A percentile compares a stretch with the other conserved stretches of the same genome.
Conservation (phyloP, 2,888 invertebrate species). For the Dorcus hopei region DNA sequence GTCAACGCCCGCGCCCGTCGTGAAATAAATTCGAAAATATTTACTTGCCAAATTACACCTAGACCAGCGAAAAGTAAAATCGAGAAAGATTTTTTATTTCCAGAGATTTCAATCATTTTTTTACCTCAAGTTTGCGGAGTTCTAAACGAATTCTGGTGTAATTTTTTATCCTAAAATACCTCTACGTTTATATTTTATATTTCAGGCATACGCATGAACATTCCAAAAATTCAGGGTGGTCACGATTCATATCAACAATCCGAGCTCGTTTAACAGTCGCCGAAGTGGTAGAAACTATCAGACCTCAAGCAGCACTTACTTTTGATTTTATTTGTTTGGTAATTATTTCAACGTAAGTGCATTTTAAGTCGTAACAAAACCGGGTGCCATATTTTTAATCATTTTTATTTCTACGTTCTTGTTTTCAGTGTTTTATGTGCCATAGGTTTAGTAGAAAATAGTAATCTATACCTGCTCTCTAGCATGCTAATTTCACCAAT, state of each 20-base stretch:
- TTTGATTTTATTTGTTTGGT: conserved; percentile 74
- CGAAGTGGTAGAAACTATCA: conserved; percentile 68
- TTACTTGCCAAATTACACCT: too few relatives aligned
- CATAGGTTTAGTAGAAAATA: conserved; percentile 71
- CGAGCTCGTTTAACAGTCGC: conserved; percentile 66
- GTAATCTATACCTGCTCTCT: conserved; percentile 70
- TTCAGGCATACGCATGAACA: conserved; percentile 25
- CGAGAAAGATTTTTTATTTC: too few relatives aligned
- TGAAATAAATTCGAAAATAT: too few relatives aligned
- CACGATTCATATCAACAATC: conserved; percentile 63
- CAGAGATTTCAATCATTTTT: too few relatives aligned
- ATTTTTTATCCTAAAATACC: too few relatives aligned
- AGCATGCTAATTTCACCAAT: conserved; percentile 80
- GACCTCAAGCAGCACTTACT: conserved; percentile 65
- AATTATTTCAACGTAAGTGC: conserved; percentile 63
- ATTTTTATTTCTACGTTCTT: not conserved
- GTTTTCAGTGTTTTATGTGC: conserved; percentile 62
- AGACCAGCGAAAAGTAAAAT: too few relatives aligned
- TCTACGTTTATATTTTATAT: not conserved
- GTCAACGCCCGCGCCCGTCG: too few relatives aligned
- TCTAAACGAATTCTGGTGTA: too few relatives aligned
- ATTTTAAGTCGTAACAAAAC: too few relatives aligned
- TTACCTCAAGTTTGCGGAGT: too few relatives aligned
- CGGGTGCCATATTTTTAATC: not conserved
- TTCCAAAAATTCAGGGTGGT: conserved; percentile 52